A percentile compares a stretch with the other conserved stretches of the same genome.
Conservation (phyloP, 2,113 vertebrate species). For the Kobus ellipsiprymnus region DNA sequence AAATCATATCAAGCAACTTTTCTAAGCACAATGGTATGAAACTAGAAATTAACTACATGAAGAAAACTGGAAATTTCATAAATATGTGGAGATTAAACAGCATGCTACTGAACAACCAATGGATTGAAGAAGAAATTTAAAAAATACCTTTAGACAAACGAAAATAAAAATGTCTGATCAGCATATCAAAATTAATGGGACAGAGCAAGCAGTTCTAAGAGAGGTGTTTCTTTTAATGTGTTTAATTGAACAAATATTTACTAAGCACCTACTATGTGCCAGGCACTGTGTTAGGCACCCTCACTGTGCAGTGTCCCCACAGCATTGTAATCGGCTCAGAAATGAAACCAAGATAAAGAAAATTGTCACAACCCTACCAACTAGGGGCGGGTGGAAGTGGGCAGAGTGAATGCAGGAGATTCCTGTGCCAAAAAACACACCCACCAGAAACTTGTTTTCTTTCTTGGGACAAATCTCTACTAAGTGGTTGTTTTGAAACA, state of each 20-base stretch:
- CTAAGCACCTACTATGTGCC: slow-evolving; percentile 61
- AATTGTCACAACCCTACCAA: not conserved
- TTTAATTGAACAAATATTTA: slow-evolving; percentile 54
- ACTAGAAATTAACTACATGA: not conserved
- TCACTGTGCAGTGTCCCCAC: not conserved
- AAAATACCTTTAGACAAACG: not conserved
- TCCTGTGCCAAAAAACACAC: not conserved
- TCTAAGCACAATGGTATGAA: not conserved
- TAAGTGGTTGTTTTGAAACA: not conserved
- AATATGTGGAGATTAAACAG: not conserved
- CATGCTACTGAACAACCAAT: not conserved
- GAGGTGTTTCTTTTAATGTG: not conserved
- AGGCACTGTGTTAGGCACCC: not conserved
- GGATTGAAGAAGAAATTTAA: not conserved
- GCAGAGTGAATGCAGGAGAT: not conserved
- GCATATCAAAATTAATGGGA: not conserved
- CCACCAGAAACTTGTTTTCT: not conserved
- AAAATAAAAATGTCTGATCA: not conserved
- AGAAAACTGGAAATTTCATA: not conserved
- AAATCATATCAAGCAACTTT: not conserved
- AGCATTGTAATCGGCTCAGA: not conserved
- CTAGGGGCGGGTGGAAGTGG: not conserved
- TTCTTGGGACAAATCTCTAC: not conserved
- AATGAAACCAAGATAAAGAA: not conserved
- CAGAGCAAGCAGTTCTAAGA: not conserved